Evolutionary conservation across 2,797 vertebrate species (phyloP).

Genomic region (Aldrovandia affinis): DNA sequence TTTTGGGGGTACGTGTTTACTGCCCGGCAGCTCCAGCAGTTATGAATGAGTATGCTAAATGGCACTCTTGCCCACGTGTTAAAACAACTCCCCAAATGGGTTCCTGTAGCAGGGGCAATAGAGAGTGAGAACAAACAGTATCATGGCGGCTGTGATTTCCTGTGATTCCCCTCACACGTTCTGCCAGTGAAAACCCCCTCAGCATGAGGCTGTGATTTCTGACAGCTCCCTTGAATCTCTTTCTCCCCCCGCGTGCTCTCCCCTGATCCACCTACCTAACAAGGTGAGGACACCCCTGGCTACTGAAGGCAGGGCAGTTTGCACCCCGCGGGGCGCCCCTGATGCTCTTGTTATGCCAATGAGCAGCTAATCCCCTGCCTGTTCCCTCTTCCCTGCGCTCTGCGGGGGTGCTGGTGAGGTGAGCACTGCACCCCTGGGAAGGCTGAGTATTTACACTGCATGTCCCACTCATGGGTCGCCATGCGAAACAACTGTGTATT

Average conservation of each 20-base stretch:
- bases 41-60: constrained; percentile 76
- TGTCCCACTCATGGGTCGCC: neutral
- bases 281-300: constrained; percentile 43
- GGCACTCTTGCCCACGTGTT: constrained; percentile 72
- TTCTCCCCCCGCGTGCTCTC: constrained; percentile 2
- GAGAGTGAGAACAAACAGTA: constrained; percentile 53
- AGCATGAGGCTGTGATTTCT: constrained; percentile 56
- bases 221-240: constrained; percentile 43
- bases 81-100: constrained; percentile 59
- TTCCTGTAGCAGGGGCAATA: constrained; percentile 46
- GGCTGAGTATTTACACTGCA: neutral
- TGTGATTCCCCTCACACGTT: constrained; percentile 49
- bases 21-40: neutral
- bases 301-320: constrained; percentile 43
- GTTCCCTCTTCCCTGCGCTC: neutral
- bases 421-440: neutral
- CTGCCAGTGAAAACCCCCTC: constrained; percentile 43
- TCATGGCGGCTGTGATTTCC: constrained; percentile 48
- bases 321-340: constrained; percentile 44
- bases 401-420: neutral
- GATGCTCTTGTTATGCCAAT: constrained; percentile 54
- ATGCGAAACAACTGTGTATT: neutral
- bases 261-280: constrained; percentile 49
- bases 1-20: neutral
- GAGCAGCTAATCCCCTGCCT: constrained; percentile 23